Evolutionary conservation across 2,888 invertebrate species (phyloP).

Genomic region (Amphipoea oculea): DNA sequence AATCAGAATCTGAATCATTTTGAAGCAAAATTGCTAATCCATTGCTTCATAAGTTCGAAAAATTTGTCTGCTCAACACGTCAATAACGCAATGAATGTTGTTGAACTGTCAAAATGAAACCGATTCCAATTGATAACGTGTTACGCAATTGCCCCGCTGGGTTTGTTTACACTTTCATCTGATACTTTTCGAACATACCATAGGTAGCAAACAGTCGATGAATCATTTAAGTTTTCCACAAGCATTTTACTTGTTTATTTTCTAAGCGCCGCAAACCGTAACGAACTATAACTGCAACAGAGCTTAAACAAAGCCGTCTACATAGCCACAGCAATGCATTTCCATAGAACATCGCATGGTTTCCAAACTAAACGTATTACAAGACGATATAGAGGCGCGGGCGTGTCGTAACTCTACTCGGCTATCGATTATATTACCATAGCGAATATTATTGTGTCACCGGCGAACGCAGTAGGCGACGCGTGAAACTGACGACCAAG

Average conservation of each 20-base stretch:
- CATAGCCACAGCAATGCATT: constrained; percentile 40
- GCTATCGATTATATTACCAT: constrained; percentile 69
- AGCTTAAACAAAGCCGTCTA: constrained; percentile 20
- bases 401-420: constrained; percentile 64
- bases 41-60: no score
- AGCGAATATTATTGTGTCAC: constrained; percentile 67
- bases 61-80: no score
- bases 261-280: constrained; percentile 2
- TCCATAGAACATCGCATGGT: constrained; percentile 50
- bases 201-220: background rate
- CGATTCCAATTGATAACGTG: no score
- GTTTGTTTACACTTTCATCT: background rate
- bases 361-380: constrained; percentile 52
- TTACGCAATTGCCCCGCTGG: no score
- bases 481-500: constrained; percentile 48
- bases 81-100: no score
- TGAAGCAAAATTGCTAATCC: no score
- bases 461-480: constrained; percentile 28
- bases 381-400: constrained; percentile 50
- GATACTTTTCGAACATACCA: background rate
- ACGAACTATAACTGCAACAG: constrained; percentile 3
- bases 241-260: background rate
- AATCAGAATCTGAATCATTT: no score
- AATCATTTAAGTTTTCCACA: constrained; percentile 9
- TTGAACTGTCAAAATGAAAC: no score